A percentile compares a stretch with the other conserved stretches of the same genome.
These are phyloP conservation scores for Suncus etruscus DNA, from an alignment of 2,113 vertebrate species.

Conservation along the genomic window DNA sequence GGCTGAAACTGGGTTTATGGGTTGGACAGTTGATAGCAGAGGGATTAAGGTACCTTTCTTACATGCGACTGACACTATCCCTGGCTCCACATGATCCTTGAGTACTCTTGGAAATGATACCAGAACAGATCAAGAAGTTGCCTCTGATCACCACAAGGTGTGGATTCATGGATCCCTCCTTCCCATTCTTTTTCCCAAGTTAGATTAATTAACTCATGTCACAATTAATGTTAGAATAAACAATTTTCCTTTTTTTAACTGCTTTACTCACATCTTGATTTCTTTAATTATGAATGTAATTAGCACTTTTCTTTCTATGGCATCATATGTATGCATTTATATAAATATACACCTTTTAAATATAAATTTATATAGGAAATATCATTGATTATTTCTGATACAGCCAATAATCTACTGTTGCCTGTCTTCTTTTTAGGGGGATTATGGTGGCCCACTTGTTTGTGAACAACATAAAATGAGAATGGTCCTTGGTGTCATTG, in stretches of 20 bases:
- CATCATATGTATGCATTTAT: neutral
- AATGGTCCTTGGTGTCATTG: conserved; percentile 96
- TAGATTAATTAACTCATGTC: neutral
- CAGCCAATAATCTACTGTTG: neutral
- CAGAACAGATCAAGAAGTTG: too few relatives aligned
- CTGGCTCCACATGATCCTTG: too few relatives aligned
- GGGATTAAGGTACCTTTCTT: too few relatives aligned
- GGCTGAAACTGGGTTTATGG: too few relatives aligned
- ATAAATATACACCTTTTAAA: neutral
- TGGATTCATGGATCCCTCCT: too few relatives aligned
- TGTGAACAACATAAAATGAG: conserved; percentile 95
- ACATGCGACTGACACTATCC: too few relatives aligned
- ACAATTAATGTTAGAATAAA: neutral
- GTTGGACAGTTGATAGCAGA: too few relatives aligned
- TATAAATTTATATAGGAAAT: neutral
- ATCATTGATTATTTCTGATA: neutral
- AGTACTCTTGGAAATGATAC: too few relatives aligned
- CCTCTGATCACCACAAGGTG: too few relatives aligned
- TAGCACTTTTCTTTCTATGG: neutral
- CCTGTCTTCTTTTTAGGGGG: conserved; percentile 87
- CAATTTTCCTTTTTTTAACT: neutral
- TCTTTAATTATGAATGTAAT: neutral
- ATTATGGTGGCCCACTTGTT: conserved; percentile 97
- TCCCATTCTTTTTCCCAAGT: too few relatives aligned
- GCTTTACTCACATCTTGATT: neutral